A percentile compares a stretch with the other conserved stretches of the same genome.
These are phyloP conservation scores for Papilio protenor DNA, from an alignment of 2,888 invertebrate genomes.

Conservation along the genomic window DNA sequence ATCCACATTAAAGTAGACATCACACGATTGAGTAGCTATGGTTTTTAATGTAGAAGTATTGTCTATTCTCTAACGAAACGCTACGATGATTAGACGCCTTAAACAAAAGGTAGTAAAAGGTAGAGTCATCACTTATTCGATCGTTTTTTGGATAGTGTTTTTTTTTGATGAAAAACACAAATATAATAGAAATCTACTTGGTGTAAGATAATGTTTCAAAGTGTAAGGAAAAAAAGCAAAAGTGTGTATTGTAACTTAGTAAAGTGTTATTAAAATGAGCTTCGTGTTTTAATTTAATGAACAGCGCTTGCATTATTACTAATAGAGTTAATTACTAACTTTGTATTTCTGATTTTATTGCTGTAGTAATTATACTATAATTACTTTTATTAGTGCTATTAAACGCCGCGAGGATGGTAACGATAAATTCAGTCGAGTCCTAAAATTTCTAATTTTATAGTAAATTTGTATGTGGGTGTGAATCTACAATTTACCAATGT, in stretches of 20 bases:
- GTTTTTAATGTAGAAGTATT: not conserved
- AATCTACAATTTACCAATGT: not conserved
- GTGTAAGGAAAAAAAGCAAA: not conserved
- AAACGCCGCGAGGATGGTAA: slow-evolving; percentile 62
- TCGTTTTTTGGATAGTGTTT: not conserved
- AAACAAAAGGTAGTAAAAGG: not conserved
- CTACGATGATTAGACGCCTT: not conserved
- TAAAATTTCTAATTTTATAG: slow-evolving; percentile 66
- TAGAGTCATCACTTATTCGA: not conserved
- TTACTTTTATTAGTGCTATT: slow-evolving; percentile 62
- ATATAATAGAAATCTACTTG: too few relatives aligned
- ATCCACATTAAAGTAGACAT: not conserved
- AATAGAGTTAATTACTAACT: slow-evolving; percentile 55
- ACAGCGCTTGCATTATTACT: slow-evolving; percentile 48
- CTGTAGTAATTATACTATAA: slow-evolving; percentile 57
- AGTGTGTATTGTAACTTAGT: slow-evolving; percentile 5
- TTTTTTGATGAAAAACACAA: too few relatives aligned
- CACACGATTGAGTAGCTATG: not conserved
- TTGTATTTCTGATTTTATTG: slow-evolving; percentile 65
- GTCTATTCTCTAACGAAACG: not conserved
- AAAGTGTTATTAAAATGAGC: slow-evolving; percentile 50
- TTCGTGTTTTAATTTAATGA: slow-evolving; percentile 52
- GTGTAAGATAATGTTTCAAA: not conserved
- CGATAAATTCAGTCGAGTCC: slow-evolving; percentile 67
- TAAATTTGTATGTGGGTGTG: slow-evolving; percentile 43